phyloP scores from a whole-genome alignment of 1,140 invertebrate genomes.

The Trachelipus rathkii region DNA sequence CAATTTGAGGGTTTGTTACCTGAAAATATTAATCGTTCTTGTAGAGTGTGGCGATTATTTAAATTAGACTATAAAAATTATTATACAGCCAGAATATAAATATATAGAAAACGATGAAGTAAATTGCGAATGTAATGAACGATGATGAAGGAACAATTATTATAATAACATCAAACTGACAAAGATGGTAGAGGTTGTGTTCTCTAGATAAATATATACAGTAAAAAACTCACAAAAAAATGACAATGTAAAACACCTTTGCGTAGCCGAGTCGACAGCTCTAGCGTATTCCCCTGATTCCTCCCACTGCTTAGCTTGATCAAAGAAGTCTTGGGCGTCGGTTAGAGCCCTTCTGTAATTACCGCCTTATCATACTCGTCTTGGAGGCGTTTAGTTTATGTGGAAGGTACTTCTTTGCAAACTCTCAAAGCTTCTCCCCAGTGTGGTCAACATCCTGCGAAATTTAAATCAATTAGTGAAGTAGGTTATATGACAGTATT shows the following conservation, averaged over 20 bases:
- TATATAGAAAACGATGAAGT: too few relatives aligned
- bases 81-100: too few relatives aligned
- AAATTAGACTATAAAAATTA: too few relatives aligned
- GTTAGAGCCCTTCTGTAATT: conserved; percentile 52
- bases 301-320: conserved; percentile 74
- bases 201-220: too few relatives aligned
- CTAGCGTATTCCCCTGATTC: conserved; percentile 65
- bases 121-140: too few relatives aligned
- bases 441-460: conserved; percentile 69
- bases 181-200: too few relatives aligned
- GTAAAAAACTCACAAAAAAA: too few relatives aligned
- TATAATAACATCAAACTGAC: too few relatives aligned
- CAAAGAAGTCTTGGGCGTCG: conserved; percentile 53
- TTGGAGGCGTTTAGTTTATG: conserved; percentile 67
- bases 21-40: conserved; percentile 16
- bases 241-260: conserved; percentile 49
- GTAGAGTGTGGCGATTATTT: too few relatives aligned
- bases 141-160: too few relatives aligned
- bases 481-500: too few relatives aligned
- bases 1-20: conserved; percentile 46
- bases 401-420: conserved; percentile 89
- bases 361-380: conserved; percentile 56
- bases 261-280: conserved; percentile 61
- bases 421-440: conserved; percentile 93
- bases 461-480: not conserved